phyloP scores from a whole-genome alignment of 1,140 invertebrate species.

The Camponotus vicinus region DNA sequence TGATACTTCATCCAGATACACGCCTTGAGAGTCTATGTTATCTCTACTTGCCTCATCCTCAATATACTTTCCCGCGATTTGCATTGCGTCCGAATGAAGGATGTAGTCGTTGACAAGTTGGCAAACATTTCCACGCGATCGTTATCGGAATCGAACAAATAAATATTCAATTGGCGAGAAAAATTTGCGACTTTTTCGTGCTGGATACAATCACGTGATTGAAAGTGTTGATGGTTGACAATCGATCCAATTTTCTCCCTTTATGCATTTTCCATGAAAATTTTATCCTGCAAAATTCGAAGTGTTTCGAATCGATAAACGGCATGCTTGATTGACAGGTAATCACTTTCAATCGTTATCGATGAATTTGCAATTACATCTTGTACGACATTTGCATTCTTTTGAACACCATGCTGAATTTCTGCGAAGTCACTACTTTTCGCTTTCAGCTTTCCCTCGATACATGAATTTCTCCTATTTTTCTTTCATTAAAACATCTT shows the following conservation, averaged over 20 bases:
- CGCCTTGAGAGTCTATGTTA: neutral
- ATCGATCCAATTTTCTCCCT: neutral
- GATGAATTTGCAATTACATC: slow-evolving; percentile 16
- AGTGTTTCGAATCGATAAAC: slow-evolving; percentile 36
- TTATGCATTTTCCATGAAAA: neutral
- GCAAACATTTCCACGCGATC: neutral
- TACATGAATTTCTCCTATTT: neutral
- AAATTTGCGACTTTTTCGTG: neutral
- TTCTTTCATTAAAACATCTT: neutral
- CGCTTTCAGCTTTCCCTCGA: slow-evolving; percentile 35
- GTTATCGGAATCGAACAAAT: neutral
- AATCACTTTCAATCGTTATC: slow-evolving; percentile 9
- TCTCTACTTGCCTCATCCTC: neutral
- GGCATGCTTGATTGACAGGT: neutral
- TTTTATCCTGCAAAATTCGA: neutral
- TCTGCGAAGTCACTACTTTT: slow-evolving; percentile 20
- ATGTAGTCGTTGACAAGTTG: neutral
- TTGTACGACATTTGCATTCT: slow-evolving; percentile 19
- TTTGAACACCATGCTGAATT: slow-evolving; percentile 20
- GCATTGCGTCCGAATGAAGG: neutral
- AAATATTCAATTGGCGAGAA: neutral
- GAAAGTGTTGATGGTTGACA: neutral
- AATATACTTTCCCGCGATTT: neutral
- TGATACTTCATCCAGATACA: slow-evolving; percentile 19
- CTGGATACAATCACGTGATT: neutral